Conservation (phyloP, 2,797 vertebrate genomes). For the Harpagifer antarcticus region DNA sequence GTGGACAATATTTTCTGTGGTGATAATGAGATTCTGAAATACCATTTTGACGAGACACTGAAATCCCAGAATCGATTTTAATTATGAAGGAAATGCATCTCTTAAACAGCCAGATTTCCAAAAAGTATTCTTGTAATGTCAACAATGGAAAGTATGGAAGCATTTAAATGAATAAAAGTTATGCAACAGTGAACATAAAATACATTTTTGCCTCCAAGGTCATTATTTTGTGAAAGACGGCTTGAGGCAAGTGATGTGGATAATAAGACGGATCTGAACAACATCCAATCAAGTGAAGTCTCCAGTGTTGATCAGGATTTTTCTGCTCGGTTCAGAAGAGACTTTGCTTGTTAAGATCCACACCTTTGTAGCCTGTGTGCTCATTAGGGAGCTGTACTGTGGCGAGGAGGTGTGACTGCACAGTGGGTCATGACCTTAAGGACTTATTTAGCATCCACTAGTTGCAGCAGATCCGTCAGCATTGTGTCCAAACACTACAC, state of each 20-base stretch:
- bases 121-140: slow-evolving; percentile 11
- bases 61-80: slow-evolving; percentile 38
- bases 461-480: background rate
- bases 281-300: background rate
- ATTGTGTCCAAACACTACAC: no score
- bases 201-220: background rate
- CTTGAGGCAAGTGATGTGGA: background rate
- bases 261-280: background rate
- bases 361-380: slow-evolving; percentile 4
- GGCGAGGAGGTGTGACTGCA: slow-evolving; percentile 19
- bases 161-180: background rate
- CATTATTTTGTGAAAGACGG: background rate
- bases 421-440: slow-evolving; percentile 9
- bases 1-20: background rate
- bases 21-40: slow-evolving; percentile 13
- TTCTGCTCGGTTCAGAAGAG: background rate
- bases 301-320: background rate
- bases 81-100: slow-evolving; percentile 30
- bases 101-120: slow-evolving; percentile 15
- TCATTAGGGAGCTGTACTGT: slow-evolving; percentile 26
- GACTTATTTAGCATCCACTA: background rate
- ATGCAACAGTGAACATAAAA: background rate
- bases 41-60: background rate
- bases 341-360: background rate
- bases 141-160: slow-evolving; percentile 9